These are phyloP conservation scores for Prorops nasuta DNA, from an alignment of 1,140 invertebrate genomes.

Conservation along the genomic window DNA sequence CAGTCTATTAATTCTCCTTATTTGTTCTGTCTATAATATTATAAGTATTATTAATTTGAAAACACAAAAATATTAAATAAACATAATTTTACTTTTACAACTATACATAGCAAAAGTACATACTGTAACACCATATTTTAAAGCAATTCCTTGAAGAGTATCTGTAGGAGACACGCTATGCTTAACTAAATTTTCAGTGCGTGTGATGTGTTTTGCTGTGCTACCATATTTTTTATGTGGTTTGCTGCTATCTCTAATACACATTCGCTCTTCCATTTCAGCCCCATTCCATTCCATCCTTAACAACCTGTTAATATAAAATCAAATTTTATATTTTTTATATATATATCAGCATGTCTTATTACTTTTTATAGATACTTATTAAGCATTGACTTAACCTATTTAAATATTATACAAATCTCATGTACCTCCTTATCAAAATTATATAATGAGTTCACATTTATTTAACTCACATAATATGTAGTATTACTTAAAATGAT, in stretches of 20 bases:
- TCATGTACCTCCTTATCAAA: too few species aligned
- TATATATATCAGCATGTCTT: too few species aligned
- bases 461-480: too few species aligned
- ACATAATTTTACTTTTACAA: too few species aligned
- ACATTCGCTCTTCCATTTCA: constrained; percentile 79
- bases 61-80: too few species aligned
- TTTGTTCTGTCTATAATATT: constrained; percentile 80
- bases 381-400: too few species aligned
- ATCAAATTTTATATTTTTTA: too few species aligned
- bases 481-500: too few species aligned
- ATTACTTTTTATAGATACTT: too few species aligned
- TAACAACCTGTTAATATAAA: constrained; percentile 3
- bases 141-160: constrained; percentile 88
- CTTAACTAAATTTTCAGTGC: constrained; percentile 72
- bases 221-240: constrained; percentile 87
- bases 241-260: constrained; percentile 78
- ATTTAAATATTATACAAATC: too few species aligned
- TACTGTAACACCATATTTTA: constrained; percentile 91
- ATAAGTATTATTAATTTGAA: constrained; percentile 1
- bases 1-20: constrained; percentile 80
- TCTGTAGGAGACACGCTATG: constrained; percentile 77
- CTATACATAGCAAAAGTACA: too few species aligned
- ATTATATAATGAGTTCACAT: too few species aligned
- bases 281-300: constrained; percentile 52
- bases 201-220: constrained; percentile 68